Conservation (phyloP, 2,888 invertebrate genomes). For the Polymixis lichenea region DNA sequence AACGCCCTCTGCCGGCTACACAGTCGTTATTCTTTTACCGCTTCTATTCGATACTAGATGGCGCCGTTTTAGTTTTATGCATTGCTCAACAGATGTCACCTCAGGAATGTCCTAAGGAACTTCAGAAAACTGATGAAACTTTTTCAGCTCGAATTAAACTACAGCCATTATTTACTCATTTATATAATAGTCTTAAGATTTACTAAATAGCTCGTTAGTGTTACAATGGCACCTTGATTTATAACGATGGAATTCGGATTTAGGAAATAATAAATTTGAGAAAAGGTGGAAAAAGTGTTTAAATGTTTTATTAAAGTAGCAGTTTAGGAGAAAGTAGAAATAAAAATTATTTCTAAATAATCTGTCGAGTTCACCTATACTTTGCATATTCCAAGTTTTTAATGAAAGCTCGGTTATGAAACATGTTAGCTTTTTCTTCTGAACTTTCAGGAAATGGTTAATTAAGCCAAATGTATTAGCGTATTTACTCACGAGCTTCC, state of each 20-base stretch:
- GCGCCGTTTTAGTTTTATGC: constrained; percentile 47
- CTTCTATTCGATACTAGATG: constrained; percentile 71
- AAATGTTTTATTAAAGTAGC: background rate
- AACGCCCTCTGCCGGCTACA: constrained; percentile 48
- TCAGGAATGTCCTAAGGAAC: background rate
- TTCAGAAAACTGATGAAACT: background rate
- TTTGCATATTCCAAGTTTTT: constrained; percentile 6
- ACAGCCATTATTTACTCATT: background rate
- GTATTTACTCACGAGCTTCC: constrained; percentile 19
- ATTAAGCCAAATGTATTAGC: constrained; percentile 31
- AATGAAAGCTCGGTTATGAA: constrained; percentile 3
- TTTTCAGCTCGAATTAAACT: background rate
- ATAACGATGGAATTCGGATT: background rate
- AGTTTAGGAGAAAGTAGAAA: no score
- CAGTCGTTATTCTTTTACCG: background rate
- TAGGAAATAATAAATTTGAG: background rate
- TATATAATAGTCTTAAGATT: background rate
- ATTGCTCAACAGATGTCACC: constrained; percentile 61
- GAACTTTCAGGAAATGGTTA: constrained; percentile 39
- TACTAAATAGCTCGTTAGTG: background rate
- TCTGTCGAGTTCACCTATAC: no score
- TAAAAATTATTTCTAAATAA: background rate
- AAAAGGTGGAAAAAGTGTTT: background rate
- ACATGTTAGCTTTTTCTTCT: constrained; percentile 2
- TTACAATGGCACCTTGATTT: background rate